Base-by-base conservation (phyloP, 2,888 invertebrate genomes). In the Cyclophora albipunctata region DNA sequence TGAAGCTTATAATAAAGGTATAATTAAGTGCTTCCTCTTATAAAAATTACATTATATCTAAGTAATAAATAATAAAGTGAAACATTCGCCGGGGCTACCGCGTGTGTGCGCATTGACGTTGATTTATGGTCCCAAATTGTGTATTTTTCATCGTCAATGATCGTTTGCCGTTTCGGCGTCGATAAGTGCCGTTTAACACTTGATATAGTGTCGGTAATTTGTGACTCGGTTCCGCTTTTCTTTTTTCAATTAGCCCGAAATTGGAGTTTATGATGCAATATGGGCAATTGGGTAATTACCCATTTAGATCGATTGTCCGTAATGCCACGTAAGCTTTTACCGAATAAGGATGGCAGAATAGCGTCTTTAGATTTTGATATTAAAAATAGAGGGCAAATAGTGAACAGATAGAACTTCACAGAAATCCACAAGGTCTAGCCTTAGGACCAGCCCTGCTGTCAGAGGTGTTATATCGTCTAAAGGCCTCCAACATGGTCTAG, bases 161-260 rank as follows among this genome's bases (percentile, higher is more conserved):
- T 75, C 75, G 72, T 77, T 78, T 77, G 80, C 73, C 75, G 78
- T 81, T 81, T 81, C 82, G 81, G 82, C 76, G 80, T 77, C 81
- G 78, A 81, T 87, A 87, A 86, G 77, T 85, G 81, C 79, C 85
- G 81, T 83, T 87, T 87, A 87, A 83, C 88, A 86, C 87, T 83
- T 88, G 88, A 88, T 88, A 68, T 86, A 88, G 87, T 88, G 87
- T 84, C 82, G 67, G 80, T 88, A 88, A 88, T 88, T 85, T 84
- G 84, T 79, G 81, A 70, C 69, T 73, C 72, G 70, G 75, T 75
- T 75, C 73, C 75, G 71, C 73, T 84, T 83, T 84, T 81, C 77
- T 69, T 75, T 85, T 87, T 86, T 88, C 88, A 87, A 88, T 88
- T 86, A 87, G 75, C 64, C 62, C 62, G 52, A 83, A 85, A 88